Evolutionary conservation across 2,113 vertebrate genomes (phyloP).

Genomic region (Mirounga angustirostris): DNA sequence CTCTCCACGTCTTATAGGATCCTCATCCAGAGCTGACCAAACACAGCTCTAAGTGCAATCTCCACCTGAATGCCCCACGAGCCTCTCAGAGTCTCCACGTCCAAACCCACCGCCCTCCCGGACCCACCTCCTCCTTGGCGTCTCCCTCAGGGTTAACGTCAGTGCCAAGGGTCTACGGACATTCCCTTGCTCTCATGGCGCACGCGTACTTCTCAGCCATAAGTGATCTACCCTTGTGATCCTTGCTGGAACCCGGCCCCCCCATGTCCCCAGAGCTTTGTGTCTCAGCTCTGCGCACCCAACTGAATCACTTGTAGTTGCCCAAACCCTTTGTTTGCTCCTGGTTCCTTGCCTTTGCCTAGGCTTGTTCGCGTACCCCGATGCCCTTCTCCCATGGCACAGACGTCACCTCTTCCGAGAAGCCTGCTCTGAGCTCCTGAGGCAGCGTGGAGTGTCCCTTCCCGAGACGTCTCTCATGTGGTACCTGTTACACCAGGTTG

Average conservation of each 20-base stretch:
- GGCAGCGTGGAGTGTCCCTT: not conserved
- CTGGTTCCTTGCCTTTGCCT: not conserved
- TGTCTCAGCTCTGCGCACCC: not conserved
- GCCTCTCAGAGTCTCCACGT: not conserved
- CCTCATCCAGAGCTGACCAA: not conserved
- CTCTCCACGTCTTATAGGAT: not conserved
- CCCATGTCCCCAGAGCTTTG: not conserved
- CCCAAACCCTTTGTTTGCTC: not conserved
- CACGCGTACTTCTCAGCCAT: not conserved
- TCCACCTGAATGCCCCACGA: not conserved
- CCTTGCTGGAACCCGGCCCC: not conserved
- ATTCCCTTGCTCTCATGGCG: not conserved
- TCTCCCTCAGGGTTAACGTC: not conserved
- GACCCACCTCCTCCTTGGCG: not conserved
- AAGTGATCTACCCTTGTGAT: not conserved
- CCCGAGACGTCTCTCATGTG: not conserved
- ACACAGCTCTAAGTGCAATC: not conserved
- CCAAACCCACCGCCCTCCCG: not conserved
- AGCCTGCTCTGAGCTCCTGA: not conserved
- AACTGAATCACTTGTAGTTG: not conserved
- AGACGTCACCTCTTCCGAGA: not conserved
- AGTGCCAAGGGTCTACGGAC: not conserved
- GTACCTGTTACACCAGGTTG: not conserved
- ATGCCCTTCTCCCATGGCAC: slow-evolving; percentile 4
- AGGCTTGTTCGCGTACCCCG: not conserved